Evolutionary conservation across 2,113 vertebrate genomes (phyloP).

Genomic region (Tychaedon coryphoeus): DNA sequence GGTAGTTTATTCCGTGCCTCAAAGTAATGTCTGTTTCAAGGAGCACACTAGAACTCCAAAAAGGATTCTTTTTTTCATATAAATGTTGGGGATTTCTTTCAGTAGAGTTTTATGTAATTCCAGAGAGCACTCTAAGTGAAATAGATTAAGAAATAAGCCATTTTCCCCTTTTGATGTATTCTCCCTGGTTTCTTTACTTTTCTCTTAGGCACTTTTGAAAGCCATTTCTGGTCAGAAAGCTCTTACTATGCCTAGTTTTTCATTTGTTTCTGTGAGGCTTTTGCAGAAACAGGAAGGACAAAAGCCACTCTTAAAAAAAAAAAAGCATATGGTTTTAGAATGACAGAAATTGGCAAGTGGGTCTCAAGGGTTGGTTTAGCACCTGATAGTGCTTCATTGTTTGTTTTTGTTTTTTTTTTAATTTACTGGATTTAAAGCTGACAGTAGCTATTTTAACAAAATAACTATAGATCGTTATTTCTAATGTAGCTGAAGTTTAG

Average conservation of each 20-base stretch:
- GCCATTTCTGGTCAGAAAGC: not conserved
- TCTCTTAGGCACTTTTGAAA: not conserved
- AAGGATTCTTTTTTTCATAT: not conserved
- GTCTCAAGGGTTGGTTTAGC: constrained; percentile 11
- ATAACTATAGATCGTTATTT: not conserved
- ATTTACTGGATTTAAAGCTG: constrained; percentile 4
- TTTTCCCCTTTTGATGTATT: not conserved
- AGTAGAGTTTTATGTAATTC: not conserved
- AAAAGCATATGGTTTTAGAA: constrained; percentile 1
- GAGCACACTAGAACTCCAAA: not conserved
- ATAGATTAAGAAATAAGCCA: not conserved
- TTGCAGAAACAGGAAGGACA: not conserved
- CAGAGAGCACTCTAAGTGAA: not conserved
- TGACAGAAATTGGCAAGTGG: not conserved
- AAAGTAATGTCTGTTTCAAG: not conserved
- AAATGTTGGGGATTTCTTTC: not conserved
- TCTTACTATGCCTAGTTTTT: not conserved
- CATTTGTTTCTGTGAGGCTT: not conserved
- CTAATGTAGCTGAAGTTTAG: constrained; percentile 1
- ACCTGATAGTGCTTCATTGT: constrained; percentile 8
- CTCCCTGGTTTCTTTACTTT: not conserved
- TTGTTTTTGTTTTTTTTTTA: not conserved
- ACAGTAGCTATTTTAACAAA: constrained; percentile 8
- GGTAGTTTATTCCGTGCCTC: not conserved
- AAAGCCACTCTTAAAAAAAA: not conserved